Base-by-base conservation (phyloP, 2,888 invertebrate genomes). In the Rhodophaea formosa region DNA sequence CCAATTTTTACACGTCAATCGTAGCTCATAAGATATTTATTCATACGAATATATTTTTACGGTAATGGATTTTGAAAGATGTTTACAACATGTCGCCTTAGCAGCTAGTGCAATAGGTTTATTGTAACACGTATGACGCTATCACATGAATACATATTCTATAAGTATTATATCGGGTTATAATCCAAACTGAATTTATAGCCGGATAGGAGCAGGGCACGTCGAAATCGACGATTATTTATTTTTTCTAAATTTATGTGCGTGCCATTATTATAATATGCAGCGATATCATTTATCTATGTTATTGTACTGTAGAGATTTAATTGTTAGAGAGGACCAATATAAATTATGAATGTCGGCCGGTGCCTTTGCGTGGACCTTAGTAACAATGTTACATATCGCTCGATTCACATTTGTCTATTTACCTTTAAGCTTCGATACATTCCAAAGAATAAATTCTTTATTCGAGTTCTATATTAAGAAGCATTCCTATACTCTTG, bases 391-490 rank as follows among this genome's bases (percentile, higher is more conserved):
- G 62, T 66, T 69, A 75, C 78, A 77, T 77, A 77, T 77, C 70
- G 69, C 69, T 61, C 63, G 55, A 52, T 61, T 62, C 56, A 53
- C 60, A 42, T 60, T 62, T 64, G 60, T 67, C 63, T 65, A 56
- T 61, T 63, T 73, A 71, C 69, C 72, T 70, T 71, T 70, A 71
- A 78, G 72, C 88, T 89, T 90, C 89, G 77, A 82, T 77, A 90
- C 89, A 90, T 90, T 90, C 90, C 90, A 90, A 88, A 86, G 84
- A 88, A 84, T 81, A 79, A 79, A 68, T 23, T 80, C 75, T 80
- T 80, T 79, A 76, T 75, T 76, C 71, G 79, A 75, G 76, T 74
- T 75, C 73, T 80, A 69, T 77, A 72, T 79, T 75, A 64, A 70
- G 71, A 80, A 82, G 77, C 89, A 89, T 90, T 89, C 89, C 88